Conservation (phyloP, 1,140 invertebrate species). For the Bactericera cockerelli region DNA sequence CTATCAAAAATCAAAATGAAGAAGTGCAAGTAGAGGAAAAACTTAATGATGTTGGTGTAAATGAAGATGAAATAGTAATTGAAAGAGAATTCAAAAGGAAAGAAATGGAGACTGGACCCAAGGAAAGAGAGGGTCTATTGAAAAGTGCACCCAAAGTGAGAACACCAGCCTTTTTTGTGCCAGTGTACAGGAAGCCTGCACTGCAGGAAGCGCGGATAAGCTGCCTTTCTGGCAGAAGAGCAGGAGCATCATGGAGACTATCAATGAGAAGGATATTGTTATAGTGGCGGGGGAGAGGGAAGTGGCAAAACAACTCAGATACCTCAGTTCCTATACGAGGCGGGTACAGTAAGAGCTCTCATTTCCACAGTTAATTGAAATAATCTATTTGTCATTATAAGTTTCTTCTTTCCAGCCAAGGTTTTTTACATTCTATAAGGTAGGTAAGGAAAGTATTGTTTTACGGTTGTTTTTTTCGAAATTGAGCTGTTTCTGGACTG, state of each 20-base stretch:
- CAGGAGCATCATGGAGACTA: conserved; percentile 93
- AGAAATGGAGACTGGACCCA: conserved; percentile 13
- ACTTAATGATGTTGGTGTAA: conserved; percentile 8
- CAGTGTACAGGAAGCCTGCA: conserved; percentile 53
- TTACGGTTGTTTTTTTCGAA: too few relatives aligned
- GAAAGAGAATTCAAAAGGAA: conserved; percentile 17
- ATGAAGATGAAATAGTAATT: conserved; percentile 19
- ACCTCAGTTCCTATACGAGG: conserved; percentile 97
- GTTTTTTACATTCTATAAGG: too few relatives aligned
- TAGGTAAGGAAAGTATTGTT: too few relatives aligned
- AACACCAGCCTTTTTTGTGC: conserved; percentile 53
- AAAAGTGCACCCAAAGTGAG: too few relatives aligned
- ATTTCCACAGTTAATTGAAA: too few relatives aligned
- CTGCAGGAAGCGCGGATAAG: conserved; percentile 70
- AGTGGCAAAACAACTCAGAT: conserved; percentile 94
- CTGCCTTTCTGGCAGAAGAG: conserved; percentile 89
- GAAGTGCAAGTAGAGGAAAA: too few relatives aligned
- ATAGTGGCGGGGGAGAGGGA: conserved; percentile 90
- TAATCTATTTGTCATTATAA: too few relatives aligned
- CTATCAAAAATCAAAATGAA: too few relatives aligned
- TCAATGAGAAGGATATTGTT: conserved; percentile 76
- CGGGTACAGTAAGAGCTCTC: too few relatives aligned
- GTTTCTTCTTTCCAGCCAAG: too few relatives aligned
- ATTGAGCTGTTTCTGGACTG: too few relatives aligned
- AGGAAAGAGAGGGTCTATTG: background rate